Evolutionary conservation across 23 tunicate species (phyloP), one percentile per base, ranked within the genome.

Genomic region (Clavelina lepadiformis): DNA sequence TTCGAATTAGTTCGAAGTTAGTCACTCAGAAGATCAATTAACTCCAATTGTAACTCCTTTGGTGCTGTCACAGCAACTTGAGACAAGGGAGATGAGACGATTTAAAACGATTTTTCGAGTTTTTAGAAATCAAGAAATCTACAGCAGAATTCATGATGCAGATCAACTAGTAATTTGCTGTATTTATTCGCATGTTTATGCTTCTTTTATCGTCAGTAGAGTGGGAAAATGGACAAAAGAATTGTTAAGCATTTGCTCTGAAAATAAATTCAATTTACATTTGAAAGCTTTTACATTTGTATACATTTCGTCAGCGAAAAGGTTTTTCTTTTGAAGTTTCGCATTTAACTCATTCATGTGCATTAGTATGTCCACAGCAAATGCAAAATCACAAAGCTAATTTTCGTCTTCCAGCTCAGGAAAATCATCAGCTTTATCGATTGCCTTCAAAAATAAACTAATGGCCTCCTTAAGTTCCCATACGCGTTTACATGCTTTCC

Each of bases 361-460:
- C 38, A 51, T 35, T 22, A 63, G 38, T 63, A 63, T 63, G 26
- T 63, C 69, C 51, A 63, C 69, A 35, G 50, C 21, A 63, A 63
- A 63, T 36, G 69, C 50, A 63, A 63, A 63, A 63, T 63, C 69
- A 63, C 69, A 35, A 28, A 63, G 69, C 69, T 26, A 63, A 63
- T 37, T 36, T 63, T 51, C 23, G 69, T 36, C 69, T 22, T 63
- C 51, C 27, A 63, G 69, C 23, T 63, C 69, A 63, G 69, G 26
- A 63, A 35, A 63, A 28, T 63, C 51, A 63, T 63, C 51, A 63
- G 51, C 69, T 63, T 35, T 63, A 27, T 51, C 69, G 23, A 63
- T 63, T 63, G 27, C 37, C 69, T 63, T 35, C 27, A 37, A 63
- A 63, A 63, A 63, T 36, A 29, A 35, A 51, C 21, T 37, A 63